Evolutionary conservation across 2,888 invertebrate genomes (phyloP).

Genomic region (Chrysodeixis includens): DNA sequence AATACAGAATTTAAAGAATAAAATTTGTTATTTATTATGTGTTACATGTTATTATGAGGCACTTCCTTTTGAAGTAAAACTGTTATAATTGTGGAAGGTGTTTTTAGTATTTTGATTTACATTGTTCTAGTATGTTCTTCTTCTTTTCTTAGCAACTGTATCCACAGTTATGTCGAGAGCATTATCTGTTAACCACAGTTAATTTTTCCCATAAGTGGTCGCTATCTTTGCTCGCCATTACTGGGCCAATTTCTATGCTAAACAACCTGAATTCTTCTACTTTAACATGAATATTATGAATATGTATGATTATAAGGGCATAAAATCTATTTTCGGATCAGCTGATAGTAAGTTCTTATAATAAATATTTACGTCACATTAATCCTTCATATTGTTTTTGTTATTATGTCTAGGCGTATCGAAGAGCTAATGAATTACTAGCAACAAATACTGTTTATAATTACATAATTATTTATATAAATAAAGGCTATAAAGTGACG

Average conservation of each 20-base stretch:
- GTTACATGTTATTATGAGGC: too few species aligned
- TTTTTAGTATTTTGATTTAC: too few species aligned
- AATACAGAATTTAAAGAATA: too few species aligned
- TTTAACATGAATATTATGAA: not conserved
- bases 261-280: conserved; percentile 7
- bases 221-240: conserved; percentile 23
- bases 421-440: not conserved
- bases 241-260: conserved; percentile 41
- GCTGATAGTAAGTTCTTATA: conserved; percentile 4
- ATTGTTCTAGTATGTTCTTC: too few species aligned
- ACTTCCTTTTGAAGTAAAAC: too few species aligned
- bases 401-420: not conserved
- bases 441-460: conserved; percentile 9
- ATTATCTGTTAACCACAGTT: conserved; percentile 18
- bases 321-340: conserved; percentile 1
- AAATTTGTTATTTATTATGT: too few species aligned
- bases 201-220: conserved; percentile 24
- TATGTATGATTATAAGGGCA: not conserved
- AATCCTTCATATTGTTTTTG: conserved; percentile 4
- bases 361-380: not conserved
- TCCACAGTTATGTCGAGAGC: conserved; percentile 25
- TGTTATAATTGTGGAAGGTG: too few species aligned
- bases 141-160: not conserved
- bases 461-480: not conserved
- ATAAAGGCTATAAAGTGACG: conserved; percentile 18